These are phyloP conservation scores for Scolopax rusticola DNA, from an alignment of 2,797 vertebrate genomes.

Conservation along the genomic window DNA sequence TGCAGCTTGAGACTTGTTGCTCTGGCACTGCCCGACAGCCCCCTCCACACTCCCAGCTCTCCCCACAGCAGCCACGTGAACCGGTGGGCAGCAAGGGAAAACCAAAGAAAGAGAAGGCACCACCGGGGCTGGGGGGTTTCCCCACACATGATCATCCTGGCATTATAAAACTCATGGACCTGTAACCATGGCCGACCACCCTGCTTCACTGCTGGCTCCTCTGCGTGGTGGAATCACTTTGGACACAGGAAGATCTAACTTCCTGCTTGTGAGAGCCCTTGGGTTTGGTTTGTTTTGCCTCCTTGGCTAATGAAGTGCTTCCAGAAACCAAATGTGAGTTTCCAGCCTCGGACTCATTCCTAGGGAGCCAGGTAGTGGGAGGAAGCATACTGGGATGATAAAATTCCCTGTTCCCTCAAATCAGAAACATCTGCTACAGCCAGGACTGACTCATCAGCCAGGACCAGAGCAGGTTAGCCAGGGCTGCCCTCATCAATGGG, in stretches of 20 bases:
- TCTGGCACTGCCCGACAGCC: not conserved
- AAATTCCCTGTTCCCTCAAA: constrained; percentile 48
- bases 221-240: not conserved
- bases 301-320: constrained; percentile 33
- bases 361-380: not conserved
- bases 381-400: constrained; percentile 35
- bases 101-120: not conserved
- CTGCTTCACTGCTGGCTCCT: not conserved
- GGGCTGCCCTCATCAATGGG: constrained; percentile 26
- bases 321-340: not conserved
- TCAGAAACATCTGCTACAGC: constrained; percentile 66
- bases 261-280: not conserved
- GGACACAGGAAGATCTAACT: not conserved
- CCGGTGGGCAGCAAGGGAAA: not conserved
- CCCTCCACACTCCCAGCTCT: rapidly evolving
- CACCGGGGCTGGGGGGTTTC: not conserved
- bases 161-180: not conserved
- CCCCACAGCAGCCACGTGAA: not conserved
- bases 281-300: not conserved
- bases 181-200: not conserved
- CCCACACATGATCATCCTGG: not conserved
- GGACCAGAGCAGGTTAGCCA: constrained; percentile 67
- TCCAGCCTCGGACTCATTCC: not conserved
- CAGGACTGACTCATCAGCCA: constrained; percentile 2
- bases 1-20: rapidly evolving